phyloP scores from a whole-genome alignment of 2,113 vertebrate genomes.

The Montifringilla adamsi region DNA sequence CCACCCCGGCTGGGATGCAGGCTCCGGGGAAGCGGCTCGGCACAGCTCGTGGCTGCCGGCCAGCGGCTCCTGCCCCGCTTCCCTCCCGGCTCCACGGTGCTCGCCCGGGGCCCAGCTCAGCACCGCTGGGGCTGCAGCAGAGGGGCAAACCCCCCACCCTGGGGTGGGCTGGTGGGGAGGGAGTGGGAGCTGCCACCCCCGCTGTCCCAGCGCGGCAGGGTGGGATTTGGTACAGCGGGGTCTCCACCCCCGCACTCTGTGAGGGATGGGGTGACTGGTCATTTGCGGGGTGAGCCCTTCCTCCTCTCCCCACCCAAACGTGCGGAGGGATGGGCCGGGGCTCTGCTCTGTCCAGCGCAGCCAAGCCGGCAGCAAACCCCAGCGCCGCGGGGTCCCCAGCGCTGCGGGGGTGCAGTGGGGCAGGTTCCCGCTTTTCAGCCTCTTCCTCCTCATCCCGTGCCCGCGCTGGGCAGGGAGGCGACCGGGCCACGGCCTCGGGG shows the following conservation, averaged over 20 bases:
- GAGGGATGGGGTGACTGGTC: neutral
- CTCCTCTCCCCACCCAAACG: neutral
- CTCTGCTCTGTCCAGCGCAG: accelerated
- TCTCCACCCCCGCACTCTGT: neutral
- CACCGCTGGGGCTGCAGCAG: accelerated
- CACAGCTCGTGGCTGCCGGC: accelerated
- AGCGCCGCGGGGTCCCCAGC: no score
- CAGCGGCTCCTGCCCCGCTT: neutral
- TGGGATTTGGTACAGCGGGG: neutral
- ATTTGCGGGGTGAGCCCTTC: neutral
- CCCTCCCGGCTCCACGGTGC: accelerated
- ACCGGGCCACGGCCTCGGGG: neutral
- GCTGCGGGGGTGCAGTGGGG: no score
- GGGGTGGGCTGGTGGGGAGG: neutral
- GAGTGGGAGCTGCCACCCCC: neutral
- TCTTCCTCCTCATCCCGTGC: neutral
- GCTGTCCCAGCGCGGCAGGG: accelerated
- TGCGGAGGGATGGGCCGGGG: neutral
- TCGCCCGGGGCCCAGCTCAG: accelerated
- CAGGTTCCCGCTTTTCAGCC: neutral
- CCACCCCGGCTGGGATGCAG: accelerated
- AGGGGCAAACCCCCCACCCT: neutral
- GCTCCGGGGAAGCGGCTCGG: accelerated
- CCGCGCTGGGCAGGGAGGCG: neutral
- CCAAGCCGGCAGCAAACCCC: neutral